Evolutionary conservation across 2,113 vertebrate species (phyloP).

Genomic region (Eubucco bourcierii): DNA sequence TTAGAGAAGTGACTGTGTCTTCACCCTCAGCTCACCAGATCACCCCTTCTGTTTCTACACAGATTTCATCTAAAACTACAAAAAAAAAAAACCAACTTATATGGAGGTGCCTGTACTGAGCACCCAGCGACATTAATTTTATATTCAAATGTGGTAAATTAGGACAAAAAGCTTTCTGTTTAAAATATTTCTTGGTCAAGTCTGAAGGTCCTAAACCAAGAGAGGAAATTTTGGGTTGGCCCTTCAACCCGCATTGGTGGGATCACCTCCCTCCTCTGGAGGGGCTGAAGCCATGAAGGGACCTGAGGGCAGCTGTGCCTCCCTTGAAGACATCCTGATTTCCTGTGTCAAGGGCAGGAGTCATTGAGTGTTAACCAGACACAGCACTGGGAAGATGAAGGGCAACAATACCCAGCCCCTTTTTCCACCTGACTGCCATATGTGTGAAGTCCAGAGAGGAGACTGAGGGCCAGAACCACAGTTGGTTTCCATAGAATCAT

Average conservation of each 20-base stretch:
- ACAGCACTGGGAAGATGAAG: not conserved
- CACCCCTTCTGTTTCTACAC: not conserved
- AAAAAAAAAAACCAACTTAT: not conserved
- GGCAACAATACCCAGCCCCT: not conserved
- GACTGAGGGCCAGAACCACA: not conserved
- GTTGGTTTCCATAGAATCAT: not conserved
- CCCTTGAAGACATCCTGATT: not conserved
- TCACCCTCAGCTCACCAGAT: slow-evolving; percentile 22
- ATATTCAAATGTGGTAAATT: not conserved
- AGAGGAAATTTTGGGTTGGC: not conserved
- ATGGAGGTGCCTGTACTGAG: not conserved
- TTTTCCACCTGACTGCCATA: not conserved
- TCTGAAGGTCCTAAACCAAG: not conserved
- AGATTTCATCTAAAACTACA: slow-evolving; percentile 34
- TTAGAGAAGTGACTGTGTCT: not conserved
- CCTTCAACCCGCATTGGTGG: not conserved
- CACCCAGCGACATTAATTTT: not conserved
- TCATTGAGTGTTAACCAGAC: not conserved
- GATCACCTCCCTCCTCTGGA: not conserved
- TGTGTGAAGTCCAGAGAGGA: not conserved
- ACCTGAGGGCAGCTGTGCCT: not conserved
- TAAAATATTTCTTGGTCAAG: not conserved
- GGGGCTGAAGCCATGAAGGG: accelerated
- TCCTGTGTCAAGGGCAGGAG: not conserved
- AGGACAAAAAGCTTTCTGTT: not conserved